Evolutionary conservation across 2,797 vertebrate genomes (phyloP).

Genomic region (Psittacula derbiana): DNA sequence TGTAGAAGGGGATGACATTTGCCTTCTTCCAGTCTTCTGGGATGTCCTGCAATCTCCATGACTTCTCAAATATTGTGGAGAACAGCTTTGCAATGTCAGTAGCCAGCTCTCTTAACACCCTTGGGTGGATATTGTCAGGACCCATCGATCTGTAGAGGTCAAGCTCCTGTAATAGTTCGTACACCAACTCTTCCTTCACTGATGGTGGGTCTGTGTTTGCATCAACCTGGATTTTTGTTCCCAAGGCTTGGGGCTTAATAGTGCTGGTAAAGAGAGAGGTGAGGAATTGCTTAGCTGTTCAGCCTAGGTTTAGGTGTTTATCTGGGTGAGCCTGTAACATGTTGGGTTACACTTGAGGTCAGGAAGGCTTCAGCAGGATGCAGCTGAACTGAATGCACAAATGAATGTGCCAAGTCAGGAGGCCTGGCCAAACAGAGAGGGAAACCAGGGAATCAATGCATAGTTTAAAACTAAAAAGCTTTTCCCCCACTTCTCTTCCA

Average conservation of each 20-base stretch:
- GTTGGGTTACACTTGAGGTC: not conserved
- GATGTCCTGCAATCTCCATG: not conserved
- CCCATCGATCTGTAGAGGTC: not conserved
- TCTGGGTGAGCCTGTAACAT: not conserved
- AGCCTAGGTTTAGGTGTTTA: not conserved
- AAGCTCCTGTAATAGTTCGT: not conserved
- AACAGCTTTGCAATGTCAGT: not conserved
- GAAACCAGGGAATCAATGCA: not conserved
- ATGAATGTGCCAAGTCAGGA: not conserved
- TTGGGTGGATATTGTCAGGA: not conserved
- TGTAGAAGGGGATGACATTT: not conserved
- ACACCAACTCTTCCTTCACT: not conserved
- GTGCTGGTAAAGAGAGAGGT: not conserved
- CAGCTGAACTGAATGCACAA: not conserved
- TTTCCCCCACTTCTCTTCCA: not conserved
- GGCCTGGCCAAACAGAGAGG: not conserved
- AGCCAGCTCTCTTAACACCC: not conserved
- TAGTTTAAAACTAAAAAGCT: fast-evolving
- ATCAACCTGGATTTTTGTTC: not conserved
- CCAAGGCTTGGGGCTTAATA: not conserved
- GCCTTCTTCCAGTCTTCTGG: not conserved
- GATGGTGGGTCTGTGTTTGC: not conserved
- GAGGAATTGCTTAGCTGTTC: not conserved
- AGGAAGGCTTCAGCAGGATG: not conserved
- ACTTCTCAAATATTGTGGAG: not conserved